Percentiles rank a stretch among this genome's conserved stretches.
phyloP scores from a whole-genome alignment of 2,797 vertebrate species.

The Poliocrania exsul region DNA sequence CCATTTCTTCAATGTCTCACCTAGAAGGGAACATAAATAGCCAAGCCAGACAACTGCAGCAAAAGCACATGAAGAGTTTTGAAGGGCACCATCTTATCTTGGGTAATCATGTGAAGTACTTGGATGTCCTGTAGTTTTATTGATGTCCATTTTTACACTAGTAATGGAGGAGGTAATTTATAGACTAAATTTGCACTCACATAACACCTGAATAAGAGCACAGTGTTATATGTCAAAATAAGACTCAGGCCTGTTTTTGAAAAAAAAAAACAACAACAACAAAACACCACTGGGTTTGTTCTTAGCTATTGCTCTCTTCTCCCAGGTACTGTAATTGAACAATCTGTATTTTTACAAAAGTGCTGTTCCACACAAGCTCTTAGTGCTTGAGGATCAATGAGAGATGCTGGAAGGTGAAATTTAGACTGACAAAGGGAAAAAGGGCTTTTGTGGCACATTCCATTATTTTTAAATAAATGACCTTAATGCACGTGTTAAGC shows the following conservation, averaged over 20 bases:
- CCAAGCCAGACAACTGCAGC: neutral
- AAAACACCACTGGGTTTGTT: neutral
- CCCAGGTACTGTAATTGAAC: neutral
- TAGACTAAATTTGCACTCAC: neutral
- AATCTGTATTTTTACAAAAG: neutral
- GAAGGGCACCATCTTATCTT: neutral
- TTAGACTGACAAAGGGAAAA: slow-evolving; percentile 34
- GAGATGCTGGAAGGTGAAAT: slow-evolving; percentile 57
- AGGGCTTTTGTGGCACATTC: slow-evolving; percentile 3
- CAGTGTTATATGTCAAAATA: neutral
- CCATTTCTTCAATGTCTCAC: neutral
- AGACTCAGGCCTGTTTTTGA: neutral
- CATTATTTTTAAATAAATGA: slow-evolving; percentile 31
- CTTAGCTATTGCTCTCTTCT: neutral
- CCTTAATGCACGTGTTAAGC: slow-evolving; percentile 8
- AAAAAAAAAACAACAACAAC: neutral
- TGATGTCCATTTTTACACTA: neutral
- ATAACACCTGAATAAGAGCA: neutral
- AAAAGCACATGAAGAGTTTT: neutral
- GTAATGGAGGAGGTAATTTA: neutral
- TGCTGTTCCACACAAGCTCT: slow-evolving; percentile 1
- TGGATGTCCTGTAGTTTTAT: neutral
- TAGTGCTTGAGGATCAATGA: slow-evolving; percentile 13
- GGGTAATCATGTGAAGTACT: neutral
- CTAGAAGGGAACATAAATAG: neutral